Base-by-base conservation (phyloP, 2,797 vertebrate genomes). In the Sebastes minor region DNA sequence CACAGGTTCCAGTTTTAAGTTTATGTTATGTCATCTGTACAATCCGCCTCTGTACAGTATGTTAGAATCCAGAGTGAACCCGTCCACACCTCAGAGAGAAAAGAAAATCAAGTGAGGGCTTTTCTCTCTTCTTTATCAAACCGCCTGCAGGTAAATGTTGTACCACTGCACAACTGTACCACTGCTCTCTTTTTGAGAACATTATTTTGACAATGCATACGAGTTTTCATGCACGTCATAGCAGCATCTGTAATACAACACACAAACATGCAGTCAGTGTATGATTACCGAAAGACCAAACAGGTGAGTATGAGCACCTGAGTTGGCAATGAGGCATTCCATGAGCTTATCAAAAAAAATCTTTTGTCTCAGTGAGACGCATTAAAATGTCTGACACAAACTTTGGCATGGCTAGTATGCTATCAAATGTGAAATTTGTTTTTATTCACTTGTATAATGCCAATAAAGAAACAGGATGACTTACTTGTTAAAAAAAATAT, bases 1-100 rank as follows among this genome's bases (percentile, higher is more conserved):
- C 27, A 78, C 33, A 61, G 49, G 62, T 46, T 60, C 13, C 20
- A 42, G 12, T 77, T 85, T 66, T 49, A 60, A 25, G 28, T 52
- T 67, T 4, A 53, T 22, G 63, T 80, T 80, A 74, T 66, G 56
- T 32, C 67, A 87, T 49, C 30, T 20, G 2, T 23, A 85, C 79
- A 87, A 70, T 75, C 18, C 7, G 10, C 7, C 61, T 61, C 65
- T 86, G 32, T 27, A 12, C 12, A 56, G 25, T 12, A 33, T 32
- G 70, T 5, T 6, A 28, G 38, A 61, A 62, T 65, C 52, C 53
- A 79, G 35, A 65, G 68, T 46, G 6, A 27, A 46, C 11, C 59
- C 0, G 3, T 73, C 80, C 71, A 82, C 46, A 57, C 82, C 22
- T 84, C 25, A 56, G 8, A 33, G 67, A 83, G 20, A 78, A 72